Evolutionary conservation across 2,888 invertebrate genomes (phyloP), one percentile per base, ranked within the genome.

Genomic region (Pterostichus madidus): DNA sequence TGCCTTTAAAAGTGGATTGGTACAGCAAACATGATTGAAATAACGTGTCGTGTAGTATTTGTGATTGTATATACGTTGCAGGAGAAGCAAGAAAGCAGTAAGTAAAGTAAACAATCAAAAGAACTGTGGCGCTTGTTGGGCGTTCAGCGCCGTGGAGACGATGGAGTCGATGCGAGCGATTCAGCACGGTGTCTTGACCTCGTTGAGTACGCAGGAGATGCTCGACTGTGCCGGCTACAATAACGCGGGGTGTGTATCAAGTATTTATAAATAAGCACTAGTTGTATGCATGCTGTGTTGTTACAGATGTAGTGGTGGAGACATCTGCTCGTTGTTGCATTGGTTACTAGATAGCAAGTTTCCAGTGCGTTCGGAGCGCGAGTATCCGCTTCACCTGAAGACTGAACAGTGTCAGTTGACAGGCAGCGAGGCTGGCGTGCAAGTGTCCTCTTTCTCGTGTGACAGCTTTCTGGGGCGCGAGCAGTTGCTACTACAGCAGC

Each of bases 51-150:
- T 64, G 11, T 31, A 64, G 5, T 64, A 13, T 24, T 24, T 24
- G 24, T 5, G 24, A 13, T 61, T 17, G 11, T 2, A 11, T 61
- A 11, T 76, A 84, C 87, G 88, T 86, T 91, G 87, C 89, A 95
- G 95, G 95, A 91, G 94, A 85, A 89, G 91, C 0, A 93, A 93
- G 86, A 93, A 93, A 32, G 92, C 94, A 8, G 90, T 97, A 1
- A 93, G 94, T 0, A 89, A 92, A 0, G 92, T 97, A 0, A 92
- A 93, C 78, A 93, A 94, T 88, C 97, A 97, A 89, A 93, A 93
- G 10, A 86, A 91, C 8, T 97, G 97, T 89, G 96, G 96, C 0
- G 96, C 96, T 0, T 97, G 97, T 88, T 97, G 96, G 96, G 96
- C 96, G 0, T 96, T 96, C 89, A 95, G 96, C 87, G 93, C 94